Base-by-base conservation (phyloP, 64 coral and sea anemone species). In the Exaiptasia diaphana region DNA sequence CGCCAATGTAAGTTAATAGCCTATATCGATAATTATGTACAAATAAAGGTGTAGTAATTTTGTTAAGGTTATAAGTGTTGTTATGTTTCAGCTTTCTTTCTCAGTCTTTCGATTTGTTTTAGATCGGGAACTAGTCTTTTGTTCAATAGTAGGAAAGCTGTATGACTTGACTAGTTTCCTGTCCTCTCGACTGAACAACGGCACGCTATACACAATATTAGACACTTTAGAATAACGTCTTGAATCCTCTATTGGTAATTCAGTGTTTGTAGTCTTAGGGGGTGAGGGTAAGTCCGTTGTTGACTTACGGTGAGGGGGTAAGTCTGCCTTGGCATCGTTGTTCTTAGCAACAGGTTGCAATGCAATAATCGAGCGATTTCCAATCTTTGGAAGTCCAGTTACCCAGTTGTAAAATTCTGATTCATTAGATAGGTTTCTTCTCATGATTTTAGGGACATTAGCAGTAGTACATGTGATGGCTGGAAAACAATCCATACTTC, bases 401-500 rank as follows among this genome's bases (percentile, higher is more conserved):
- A 83, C 30, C 80, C 80, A 83, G 20, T 83, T 73, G 35, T 83
- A 67, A 29, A 71, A 83, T 70, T 83, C 64, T 5, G 64, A 71
- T 34, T 83, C 67, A 14, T 43, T 83, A 8, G 80, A 83, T 17
- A 83, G 53, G 13, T 67, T 53, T 31, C 80, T 49, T 68, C 61
- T 83, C 80, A 83, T 83, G 4, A 83, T 83, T 70, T 71, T 22
- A 11, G 80, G 80, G 14, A 83, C 34, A 39, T 83, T 83, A 15
- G 80, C 65, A 10, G 18, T 45, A 36, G 65, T 83, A 70, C 80
- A 83, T 5, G 80, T 83, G 10, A 83, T 35, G 2, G n/a, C 29
- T 26, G 64, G 80, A 33, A 83, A 36, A 21, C 18, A 18, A 12
- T 52, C 45, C 0, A 27, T 11, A 27, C 49, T 56, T 50, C 64